Evolutionary conservation across 1,140 invertebrate species (phyloP), one percentile per base, ranked within the genome.

Genomic region (Diorhabda sublineata): DNA sequence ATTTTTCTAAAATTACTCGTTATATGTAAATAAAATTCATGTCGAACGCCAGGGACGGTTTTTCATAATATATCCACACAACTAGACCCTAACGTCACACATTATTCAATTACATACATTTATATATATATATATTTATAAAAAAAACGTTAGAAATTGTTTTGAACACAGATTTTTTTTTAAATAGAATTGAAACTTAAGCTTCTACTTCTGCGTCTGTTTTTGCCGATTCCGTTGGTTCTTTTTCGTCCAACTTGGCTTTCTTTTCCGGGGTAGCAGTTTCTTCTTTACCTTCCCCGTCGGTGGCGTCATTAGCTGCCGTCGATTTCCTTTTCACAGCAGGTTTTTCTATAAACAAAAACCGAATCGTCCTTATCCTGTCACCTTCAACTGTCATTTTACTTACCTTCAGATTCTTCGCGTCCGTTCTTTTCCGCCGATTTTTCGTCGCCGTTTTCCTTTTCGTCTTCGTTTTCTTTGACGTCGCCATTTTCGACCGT

Each of bases 241-340:
- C 83, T 59, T 83, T 74, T 41, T 89, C 88, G 2, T 86, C 87
- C 43, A 91, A 80, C 82, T 89, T 91, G 66, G 87, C 85, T 73
- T 91, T 91, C 80, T 91, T 91, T 74, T 90, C 89, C 11, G 87
- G 88, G 73, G 85, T 87, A 11, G 84, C 85, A 64, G 85, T 88
- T 26, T 70, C 89, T 87, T 11, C 81, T 76, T 2, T 79, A 73
- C 58, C 79, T 75, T 81, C 83, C 58, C 83, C 84, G n/a, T 83
- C 84, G 47, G 84, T 84, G 45, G 69, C 73, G 61, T 74, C 76
- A 68, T 87, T 88, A 3, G 82, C 84, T 9, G 81, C 80, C 42
- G 84, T 84, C 45, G 89, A 90, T 86, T 91, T 91, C 84, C 90
- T 89, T 80, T 91, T 91, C 80, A 89, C 85, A 73, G 83, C 81